Percentiles rank a stretch among this genome's conserved stretches.
These are phyloP conservation scores for Elephas maximus DNA, from an alignment of 2,113 vertebrate species.

Conservation along the genomic window DNA sequence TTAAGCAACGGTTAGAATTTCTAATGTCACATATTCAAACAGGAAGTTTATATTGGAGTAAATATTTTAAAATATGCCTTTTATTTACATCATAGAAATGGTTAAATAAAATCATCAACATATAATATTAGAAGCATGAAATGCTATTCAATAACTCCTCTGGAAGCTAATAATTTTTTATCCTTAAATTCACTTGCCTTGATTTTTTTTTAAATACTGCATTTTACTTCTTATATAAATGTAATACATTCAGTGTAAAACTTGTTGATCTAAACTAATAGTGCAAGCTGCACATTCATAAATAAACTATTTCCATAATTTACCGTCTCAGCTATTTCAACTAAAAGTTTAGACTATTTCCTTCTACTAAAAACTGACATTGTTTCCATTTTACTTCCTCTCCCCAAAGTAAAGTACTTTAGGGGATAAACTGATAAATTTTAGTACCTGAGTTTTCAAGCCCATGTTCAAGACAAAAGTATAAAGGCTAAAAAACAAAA, in stretches of 20 bases:
- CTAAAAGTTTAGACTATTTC: constrained; percentile 39
- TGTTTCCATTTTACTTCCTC: constrained; percentile 3
- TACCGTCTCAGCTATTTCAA: constrained; percentile 29
- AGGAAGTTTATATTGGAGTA: constrained; percentile 21
- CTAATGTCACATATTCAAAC: constrained; percentile 8
- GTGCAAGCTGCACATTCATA: background rate
- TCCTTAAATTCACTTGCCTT: background rate
- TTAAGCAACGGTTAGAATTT: constrained; percentile 72
- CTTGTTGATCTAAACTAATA: background rate
- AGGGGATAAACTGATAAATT: constrained; percentile 17
- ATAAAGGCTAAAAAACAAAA: constrained; percentile 73
- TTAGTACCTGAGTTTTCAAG: constrained; percentile 29
- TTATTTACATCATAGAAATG: background rate
- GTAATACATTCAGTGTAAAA: constrained; percentile 19
- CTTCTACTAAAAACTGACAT: background rate
- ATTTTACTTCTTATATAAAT: constrained; percentile 41
- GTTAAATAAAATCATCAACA: background rate
- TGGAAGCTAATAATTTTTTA: constrained; percentile 34
- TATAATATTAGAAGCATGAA: constrained; percentile 23
- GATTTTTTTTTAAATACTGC: constrained; percentile 3
- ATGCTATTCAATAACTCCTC: background rate
- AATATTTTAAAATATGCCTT: constrained; percentile 22
- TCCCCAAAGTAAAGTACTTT: constrained; percentile 42
- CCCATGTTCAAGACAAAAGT: constrained; percentile 63
- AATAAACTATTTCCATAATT: constrained; percentile 56